Conservation (phyloP, 2,888 invertebrate genomes). For the Cephus rjabovi region DNA sequence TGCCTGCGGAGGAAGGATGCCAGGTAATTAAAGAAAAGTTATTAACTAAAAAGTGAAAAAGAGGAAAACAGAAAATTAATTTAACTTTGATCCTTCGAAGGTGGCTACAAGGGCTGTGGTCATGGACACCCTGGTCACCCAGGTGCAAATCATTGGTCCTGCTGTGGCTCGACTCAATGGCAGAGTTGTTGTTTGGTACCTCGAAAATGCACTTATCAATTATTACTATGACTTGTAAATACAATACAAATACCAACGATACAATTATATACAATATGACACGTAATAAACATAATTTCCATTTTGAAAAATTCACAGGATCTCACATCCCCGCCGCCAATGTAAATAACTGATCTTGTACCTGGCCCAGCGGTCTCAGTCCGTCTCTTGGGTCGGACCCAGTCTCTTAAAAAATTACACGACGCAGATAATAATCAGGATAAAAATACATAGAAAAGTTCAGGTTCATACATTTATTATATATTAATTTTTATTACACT, state of each 20-base stretch:
- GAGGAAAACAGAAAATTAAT: slow-evolving; percentile 5
- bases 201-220: slow-evolving; percentile 42
- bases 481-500: slow-evolving; percentile 61
- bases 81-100: slow-evolving; percentile 38
- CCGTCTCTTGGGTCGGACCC: not conserved
- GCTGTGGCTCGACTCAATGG: slow-evolving; percentile 72
- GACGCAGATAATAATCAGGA: not conserved
- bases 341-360: not conserved
- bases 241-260: not conserved
- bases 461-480: slow-evolving; percentile 61
- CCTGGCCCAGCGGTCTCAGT: not conserved
- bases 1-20: slow-evolving; percentile 81
- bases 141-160: slow-evolving; percentile 85
- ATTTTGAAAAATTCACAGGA: not conserved
- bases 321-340: not conserved
- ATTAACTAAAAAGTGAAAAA: slow-evolving; percentile 11
- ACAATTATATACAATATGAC: not conserved
- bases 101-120: slow-evolving; percentile 76
- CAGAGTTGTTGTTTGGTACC: slow-evolving; percentile 47
- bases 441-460: slow-evolving; percentile 12
- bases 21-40: slow-evolving; percentile 66
- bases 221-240: slow-evolving; percentile 36
- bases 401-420: not conserved
- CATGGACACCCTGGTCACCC: slow-evolving; percentile 87
- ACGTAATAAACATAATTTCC: not conserved